A percentile compares a stretch with the other conserved stretches of the same genome.
Conservation (phyloP, 1,140 invertebrate species). For the Drosophila micromelanica region DNA sequence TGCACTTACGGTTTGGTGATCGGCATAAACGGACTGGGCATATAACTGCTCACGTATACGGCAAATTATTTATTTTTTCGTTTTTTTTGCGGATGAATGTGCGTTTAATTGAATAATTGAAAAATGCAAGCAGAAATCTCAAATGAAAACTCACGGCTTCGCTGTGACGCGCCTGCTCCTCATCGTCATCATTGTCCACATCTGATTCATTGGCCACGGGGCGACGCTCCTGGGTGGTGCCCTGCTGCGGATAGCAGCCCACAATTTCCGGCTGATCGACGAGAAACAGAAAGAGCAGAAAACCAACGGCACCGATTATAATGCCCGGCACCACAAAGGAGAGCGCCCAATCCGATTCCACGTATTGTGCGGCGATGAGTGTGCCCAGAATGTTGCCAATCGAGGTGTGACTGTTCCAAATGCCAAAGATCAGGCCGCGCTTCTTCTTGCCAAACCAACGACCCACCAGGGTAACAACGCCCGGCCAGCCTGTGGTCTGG, state of each 20-base stretch:
- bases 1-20: slow-evolving; percentile 61
- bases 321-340: slow-evolving; percentile 97
- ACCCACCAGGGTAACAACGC: slow-evolving; percentile 95
- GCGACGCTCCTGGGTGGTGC: slow-evolving; percentile 40
- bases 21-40: slow-evolving; percentile 38
- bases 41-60: slow-evolving; percentile 42
- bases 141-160: slow-evolving; percentile 65
- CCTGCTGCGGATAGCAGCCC: slow-evolving; percentile 85
- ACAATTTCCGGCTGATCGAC: slow-evolving; percentile 92
- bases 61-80: slow-evolving; percentile 22
- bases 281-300: slow-evolving; percentile 94
- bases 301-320: slow-evolving; percentile 91
- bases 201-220: slow-evolving; percentile 69
- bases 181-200: slow-evolving; percentile 56
- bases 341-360: slow-evolving; percentile 94
- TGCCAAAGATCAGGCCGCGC: slow-evolving; percentile 96
- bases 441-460: slow-evolving; percentile 98
- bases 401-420: slow-evolving; percentile 98
- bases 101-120: slow-evolving; percentile 19
- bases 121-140: slow-evolving; percentile 13
- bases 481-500: slow-evolving; percentile 95
- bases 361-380: slow-evolving; percentile 93
- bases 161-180: slow-evolving; percentile 48
- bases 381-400: slow-evolving; percentile 97
- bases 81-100: slow-evolving; percentile 19